Evolutionary conservation across 2,797 vertebrate species (phyloP).

Genomic region (Cryptoprocta ferox): DNA sequence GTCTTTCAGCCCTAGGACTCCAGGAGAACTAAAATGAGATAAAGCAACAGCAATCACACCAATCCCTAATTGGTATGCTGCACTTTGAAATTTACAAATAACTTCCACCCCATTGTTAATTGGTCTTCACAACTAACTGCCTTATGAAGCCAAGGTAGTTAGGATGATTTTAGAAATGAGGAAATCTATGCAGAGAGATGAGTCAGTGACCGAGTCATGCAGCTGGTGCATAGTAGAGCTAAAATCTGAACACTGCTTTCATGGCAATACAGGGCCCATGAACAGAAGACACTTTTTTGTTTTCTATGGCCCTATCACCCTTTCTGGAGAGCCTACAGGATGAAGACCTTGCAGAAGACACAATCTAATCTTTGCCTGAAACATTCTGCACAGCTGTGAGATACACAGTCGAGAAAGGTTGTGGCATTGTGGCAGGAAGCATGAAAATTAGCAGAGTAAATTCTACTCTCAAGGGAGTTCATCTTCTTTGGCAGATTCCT

Average conservation of each 20-base stretch:
- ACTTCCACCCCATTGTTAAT: not conserved
- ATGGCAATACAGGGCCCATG: not conserved
- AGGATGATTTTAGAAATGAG: not conserved
- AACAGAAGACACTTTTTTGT: not conserved
- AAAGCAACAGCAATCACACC: not conserved
- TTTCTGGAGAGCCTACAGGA: not conserved
- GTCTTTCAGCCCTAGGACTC: not conserved
- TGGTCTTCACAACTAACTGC: not conserved
- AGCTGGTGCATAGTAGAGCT: not conserved
- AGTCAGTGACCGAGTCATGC: not conserved
- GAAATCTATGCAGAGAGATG: not conserved
- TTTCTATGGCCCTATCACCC: slow-evolving; percentile 16
- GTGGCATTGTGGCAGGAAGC: slow-evolving; percentile 70
- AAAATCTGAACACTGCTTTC: not conserved
- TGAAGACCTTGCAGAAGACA: slow-evolving; percentile 40
- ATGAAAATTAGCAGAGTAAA: slow-evolving; percentile 73
- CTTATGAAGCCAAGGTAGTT: not conserved
- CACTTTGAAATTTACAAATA: not conserved
- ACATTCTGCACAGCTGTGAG: slow-evolving; percentile 62
- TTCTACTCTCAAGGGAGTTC: slow-evolving; percentile 68
- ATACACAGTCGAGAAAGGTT: slow-evolving; percentile 53
- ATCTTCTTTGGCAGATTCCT: slow-evolving; percentile 72
- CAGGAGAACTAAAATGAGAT: not conserved
- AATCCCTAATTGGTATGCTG: not conserved
- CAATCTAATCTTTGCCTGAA: slow-evolving; percentile 68